These are phyloP conservation scores for Amiota minor DNA, from an alignment of 2,888 invertebrate species.

Conservation along the genomic window DNA sequence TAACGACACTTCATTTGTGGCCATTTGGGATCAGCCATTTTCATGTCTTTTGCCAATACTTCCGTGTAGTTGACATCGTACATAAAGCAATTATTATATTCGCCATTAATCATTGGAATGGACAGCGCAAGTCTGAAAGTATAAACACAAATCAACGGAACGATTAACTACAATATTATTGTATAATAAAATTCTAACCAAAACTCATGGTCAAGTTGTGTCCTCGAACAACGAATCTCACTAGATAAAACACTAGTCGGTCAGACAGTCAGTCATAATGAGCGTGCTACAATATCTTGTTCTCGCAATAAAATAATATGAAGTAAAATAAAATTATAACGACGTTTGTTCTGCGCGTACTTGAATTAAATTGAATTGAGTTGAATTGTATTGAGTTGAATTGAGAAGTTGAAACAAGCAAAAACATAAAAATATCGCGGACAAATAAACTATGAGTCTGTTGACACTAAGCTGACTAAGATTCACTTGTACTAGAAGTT, in stretches of 20 bases:
- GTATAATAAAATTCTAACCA: constrained; percentile 5
- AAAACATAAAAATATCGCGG: too few relatives aligned
- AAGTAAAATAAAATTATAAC: neutral
- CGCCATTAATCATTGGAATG: constrained; percentile 78
- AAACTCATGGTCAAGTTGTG: constrained; percentile 21
- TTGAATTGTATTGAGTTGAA: too few relatives aligned
- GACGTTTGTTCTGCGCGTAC: neutral
- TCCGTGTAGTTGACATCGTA: constrained; percentile 84
- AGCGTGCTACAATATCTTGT: too few relatives aligned
- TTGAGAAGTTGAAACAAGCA: too few relatives aligned
- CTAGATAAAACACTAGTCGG: too few relatives aligned
- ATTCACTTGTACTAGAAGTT: neutral
- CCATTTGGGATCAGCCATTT: constrained; percentile 80
- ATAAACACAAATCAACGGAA: neutral
- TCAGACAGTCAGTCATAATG: too few relatives aligned
- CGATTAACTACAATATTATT: constrained; percentile 1
- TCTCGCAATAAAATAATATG: too few relatives aligned
- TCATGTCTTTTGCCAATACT: constrained; percentile 77
- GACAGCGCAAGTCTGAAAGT: constrained; percentile 79
- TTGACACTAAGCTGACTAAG: too few relatives aligned
- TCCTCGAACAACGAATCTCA: constrained; percentile 2
- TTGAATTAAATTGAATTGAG: neutral
- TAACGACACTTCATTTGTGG: constrained; percentile 78
- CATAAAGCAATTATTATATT: constrained; percentile 82
- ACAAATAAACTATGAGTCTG: too few relatives aligned